Evolutionary conservation across 2,797 vertebrate species (phyloP), one percentile per base, ranked within the genome.

Genomic region (Bufotes viridis): DNA sequence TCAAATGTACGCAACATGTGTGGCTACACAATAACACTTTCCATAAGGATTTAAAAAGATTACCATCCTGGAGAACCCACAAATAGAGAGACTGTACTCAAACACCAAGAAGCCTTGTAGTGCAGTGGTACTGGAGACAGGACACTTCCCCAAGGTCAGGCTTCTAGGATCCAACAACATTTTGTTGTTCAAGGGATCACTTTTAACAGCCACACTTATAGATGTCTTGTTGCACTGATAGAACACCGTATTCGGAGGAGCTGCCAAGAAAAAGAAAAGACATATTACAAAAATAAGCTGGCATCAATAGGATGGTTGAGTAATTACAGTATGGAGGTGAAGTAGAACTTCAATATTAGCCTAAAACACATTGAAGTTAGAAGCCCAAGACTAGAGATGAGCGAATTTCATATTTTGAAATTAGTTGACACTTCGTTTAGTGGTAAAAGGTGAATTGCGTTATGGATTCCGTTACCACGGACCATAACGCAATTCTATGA

Each of bases 21-120:
- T 42, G 34, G 34, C 34, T 42, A 42, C 4, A 42, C 42, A 42
- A n/a, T n/a, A n/a, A 42, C 42, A 61, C 18, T 20, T 20, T 61
- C 60, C 18, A 61, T 61, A 61, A 9, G 5, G 18, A 15, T 7
- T 57, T 24, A 69, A 18, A 82, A 29, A 81, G 29, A 26, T 60
- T 81, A 89, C 88, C 70, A 89, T 61, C 29, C 34, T 55, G 24
- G 84, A 67, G 9, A 89, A 86, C 14, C 79, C 53, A 60, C 88
- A 89, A 3, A 67, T 51, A 7, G 24, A 4, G 17, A 86, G 29
- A 0, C 15, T 22, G 42, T 82, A 86, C 53, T 86, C 78, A 78
- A 86, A 86, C 18, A 86, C 78, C 57, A 82, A 7, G 61, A 82
- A 82, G 53, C 79, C 84, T 6, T 11, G 0, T 14, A 82, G 79